Base-by-base conservation (phyloP, 1,140 invertebrate genomes). In the Cyclina sinensis region DNA sequence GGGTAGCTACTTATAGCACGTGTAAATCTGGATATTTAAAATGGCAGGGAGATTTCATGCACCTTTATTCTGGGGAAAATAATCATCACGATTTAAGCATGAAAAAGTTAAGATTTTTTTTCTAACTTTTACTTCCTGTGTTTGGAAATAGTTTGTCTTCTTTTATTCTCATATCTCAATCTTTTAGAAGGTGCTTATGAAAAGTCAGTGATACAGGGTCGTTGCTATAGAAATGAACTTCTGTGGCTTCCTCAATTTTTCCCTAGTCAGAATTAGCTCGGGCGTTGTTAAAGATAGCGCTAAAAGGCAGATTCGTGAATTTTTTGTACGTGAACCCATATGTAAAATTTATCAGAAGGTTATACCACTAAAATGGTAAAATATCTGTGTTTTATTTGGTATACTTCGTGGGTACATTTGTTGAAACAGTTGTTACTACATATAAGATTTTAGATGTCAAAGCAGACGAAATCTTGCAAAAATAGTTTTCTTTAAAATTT, bases 21-120 rank as follows among this genome's bases (percentile, higher is more conserved):
- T 51, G 3, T 18, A 32, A 48, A 32, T 76, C 74, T 57, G 46
- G 32, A 48, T 43, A 48, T 78, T 51, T 86, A 54, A 65, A 81
- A 81, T 59, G 79, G 79, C 79, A 81, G 79, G 79, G 79, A 81
- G 59, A 35, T 62, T 78, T 81, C 54, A 81, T 81, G 5, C 46
- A 80, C 78, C 51, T 54, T 18, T 11, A 24, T 24, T 37, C 5
- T 65, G 39, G 39, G 35, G 4, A 46, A 73, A 37, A 43, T 30
- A 46, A 30, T 21, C 14, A 9, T 9, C 24, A 27, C 9, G 21
- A 39, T 21, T 73, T 65, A 18, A 54, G 21, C 51, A 12, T 54
- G 18, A 54, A 54, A 11, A 12, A 54, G 51, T 54, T 3, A n/a
- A n/a, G n/a, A n/a, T n/a, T n/a, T n/a, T n/a, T n/a, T n/a, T n/a